Conservation (phyloP, 2,113 vertebrate genomes). For the human (Homo sapiens) region GRCh38 chr3:13272001-13272500, state of each 20-base stretch:
- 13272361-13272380: background rate
- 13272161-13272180: background rate
- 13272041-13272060: background rate
- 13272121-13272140: background rate
- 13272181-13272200: background rate
- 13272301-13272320: too few species aligned
- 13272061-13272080: background rate
- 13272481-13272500: background rate
- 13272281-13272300: background rate
- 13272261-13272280: background rate
- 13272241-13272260: too few species aligned
- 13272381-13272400: background rate
- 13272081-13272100: background rate
- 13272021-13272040: background rate
- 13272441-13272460: background rate
- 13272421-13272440: background rate
- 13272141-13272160: background rate
- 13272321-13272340: background rate
- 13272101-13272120: background rate
- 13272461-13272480: background rate
- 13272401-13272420: background rate
- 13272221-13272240: background rate
- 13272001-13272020: background rate
- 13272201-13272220: background rate
- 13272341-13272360: background rate